Base-by-base conservation (phyloP, 2,797 vertebrate species). In the Aselliscus stoliczkanus region DNA sequence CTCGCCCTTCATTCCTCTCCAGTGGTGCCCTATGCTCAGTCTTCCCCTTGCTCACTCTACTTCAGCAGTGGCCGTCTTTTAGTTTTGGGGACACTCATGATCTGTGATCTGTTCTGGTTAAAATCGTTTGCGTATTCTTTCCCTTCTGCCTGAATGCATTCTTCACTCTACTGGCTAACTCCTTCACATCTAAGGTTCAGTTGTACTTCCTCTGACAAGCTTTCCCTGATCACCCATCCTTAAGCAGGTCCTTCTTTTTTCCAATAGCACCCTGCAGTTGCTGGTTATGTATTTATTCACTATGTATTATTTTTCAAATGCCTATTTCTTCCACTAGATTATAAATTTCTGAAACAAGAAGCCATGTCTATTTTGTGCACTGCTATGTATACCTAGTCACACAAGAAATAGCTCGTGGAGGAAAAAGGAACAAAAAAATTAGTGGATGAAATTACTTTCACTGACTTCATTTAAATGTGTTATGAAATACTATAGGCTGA, bases 351-450 rank as follows among this genome's bases (percentile, higher is more conserved):
- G 31, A 85, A 90, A 64, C 23, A 47, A 81, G 73, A 52, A 70
- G 14, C 20, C 29, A 1, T 54, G 10, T 89, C 21, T 39, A 39
- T 94, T 80, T 81, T 50, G 50, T 77, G 50, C 25, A 65, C 39
- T 72, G 9, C n/a, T 25, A 15, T 83, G 20, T 83, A 25, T 82
- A 52, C 47, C 47, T 90, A 69, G 17, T 79, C 69, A 62, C 47
- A 80, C 15, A 60, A 11, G 54, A 88, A 88, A 31, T 77, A 64
- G 23, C 17, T 84, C 9, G 75, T 76, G 67, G 70, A 70, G 72
- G 81, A 85, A 85, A 88, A 42, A 95, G 62, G 29, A 76, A 65
- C 52, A 56, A 93, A 81, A 81, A 20, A 88, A 52, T 85, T 85
- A 80, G 37, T 56, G 25, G 10, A 64, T 39, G 76, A 88, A 93